Evolutionary conservation across 2,797 vertebrate species (phyloP).

Genomic region (Xiphorhynchus erythropygius): DNA sequence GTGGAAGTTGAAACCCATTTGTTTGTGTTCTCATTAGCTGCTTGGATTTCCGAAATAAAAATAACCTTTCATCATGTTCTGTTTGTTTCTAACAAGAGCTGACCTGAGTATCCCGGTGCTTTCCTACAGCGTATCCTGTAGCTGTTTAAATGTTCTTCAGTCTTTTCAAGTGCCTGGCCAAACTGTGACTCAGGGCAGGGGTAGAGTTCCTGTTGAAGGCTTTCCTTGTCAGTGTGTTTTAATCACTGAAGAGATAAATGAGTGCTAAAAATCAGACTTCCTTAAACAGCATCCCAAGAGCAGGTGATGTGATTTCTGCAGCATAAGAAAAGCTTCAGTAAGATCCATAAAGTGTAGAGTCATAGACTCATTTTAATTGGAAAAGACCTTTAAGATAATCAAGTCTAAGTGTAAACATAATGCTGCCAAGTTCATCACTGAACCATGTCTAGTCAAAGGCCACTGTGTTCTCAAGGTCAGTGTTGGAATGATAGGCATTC

Average conservation of each 20-base stretch:
- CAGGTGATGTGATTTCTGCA: background rate
- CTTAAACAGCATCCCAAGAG: background rate
- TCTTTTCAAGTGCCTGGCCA: background rate
- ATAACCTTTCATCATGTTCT: background rate
- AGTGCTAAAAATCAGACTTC: background rate
- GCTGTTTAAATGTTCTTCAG: background rate
- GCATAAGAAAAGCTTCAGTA: background rate
- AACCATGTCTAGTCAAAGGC: background rate
- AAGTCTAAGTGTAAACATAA: background rate
- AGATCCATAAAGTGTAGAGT: background rate
- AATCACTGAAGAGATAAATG: constrained; percentile 29
- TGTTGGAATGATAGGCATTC: background rate
- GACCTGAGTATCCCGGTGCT: background rate
- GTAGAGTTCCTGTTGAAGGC: constrained; percentile 18
- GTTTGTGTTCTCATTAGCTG: background rate
- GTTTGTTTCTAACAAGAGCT: background rate
- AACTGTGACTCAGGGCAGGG: background rate
- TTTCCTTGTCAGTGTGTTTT: constrained; percentile 26
- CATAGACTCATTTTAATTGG: background rate
- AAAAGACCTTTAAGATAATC: background rate
- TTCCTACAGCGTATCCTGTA: constrained; percentile 42
- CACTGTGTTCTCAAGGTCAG: background rate
- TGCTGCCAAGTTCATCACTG: background rate
- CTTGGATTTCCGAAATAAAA: background rate
- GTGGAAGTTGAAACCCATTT: background rate